Percentiles rank a stretch among this genome's conserved stretches.
Evolutionary conservation across 2,888 invertebrate species (phyloP).

Genomic region (Oegoconia quadripuncta): DNA sequence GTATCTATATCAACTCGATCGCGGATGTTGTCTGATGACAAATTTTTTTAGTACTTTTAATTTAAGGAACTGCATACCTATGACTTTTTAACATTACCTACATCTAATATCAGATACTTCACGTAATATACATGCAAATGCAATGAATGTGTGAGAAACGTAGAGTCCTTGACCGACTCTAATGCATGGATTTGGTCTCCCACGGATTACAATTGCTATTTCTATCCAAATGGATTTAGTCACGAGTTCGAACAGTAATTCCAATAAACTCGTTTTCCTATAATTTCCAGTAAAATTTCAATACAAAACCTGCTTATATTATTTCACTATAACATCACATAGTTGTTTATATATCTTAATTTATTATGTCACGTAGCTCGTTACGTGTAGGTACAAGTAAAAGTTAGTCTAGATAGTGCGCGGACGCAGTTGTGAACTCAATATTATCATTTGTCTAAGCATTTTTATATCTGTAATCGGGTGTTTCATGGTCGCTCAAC

Average conservation of each 20-base stretch:
- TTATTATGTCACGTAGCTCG: background rate
- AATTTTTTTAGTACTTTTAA: too few relatives aligned
- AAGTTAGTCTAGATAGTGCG: background rate
- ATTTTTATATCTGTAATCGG: slow-evolving; percentile 26
- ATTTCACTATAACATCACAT: too few relatives aligned
- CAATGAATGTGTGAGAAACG: slow-evolving; percentile 48
- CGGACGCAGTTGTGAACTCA: slow-evolving; percentile 14
- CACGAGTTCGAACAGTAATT: slow-evolving; percentile 24
- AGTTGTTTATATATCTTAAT: background rate
- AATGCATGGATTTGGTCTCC: slow-evolving; percentile 32
- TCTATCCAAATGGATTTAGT: slow-evolving; percentile 29
- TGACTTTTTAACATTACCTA: too few relatives aligned
- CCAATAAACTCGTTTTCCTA: slow-evolving; percentile 33
- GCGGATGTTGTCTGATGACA: too few relatives aligned
- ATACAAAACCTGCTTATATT: too few relatives aligned
- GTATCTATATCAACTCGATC: too few relatives aligned
- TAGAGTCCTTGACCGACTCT: slow-evolving; percentile 54
- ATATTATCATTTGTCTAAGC: slow-evolving; percentile 26
- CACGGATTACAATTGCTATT: slow-evolving; percentile 54
- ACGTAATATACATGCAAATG: slow-evolving; percentile 21
- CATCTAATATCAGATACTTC: too few relatives aligned
- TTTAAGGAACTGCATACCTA: too few relatives aligned
- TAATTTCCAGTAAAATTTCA: slow-evolving; percentile 2
- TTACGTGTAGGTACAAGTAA: slow-evolving; percentile 10
- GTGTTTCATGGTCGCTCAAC: slow-evolving; percentile 30